Percentiles rank a stretch among this genome's conserved stretches.
Conservation (phyloP, 1,140 invertebrate genomes). For the Elysia chlorotica region DNA sequence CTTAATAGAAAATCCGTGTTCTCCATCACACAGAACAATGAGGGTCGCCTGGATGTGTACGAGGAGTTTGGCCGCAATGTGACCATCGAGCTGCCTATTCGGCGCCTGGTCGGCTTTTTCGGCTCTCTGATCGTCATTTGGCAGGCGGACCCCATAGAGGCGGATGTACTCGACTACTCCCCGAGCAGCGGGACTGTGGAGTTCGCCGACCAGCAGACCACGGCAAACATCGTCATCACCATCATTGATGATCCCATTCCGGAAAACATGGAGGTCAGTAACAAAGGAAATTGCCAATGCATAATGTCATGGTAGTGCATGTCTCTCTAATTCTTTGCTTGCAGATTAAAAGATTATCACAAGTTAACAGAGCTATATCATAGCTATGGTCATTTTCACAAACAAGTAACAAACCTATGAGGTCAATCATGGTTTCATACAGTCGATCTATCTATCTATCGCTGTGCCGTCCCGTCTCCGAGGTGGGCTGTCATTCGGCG, state of each 20-base stretch:
- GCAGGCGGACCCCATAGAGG: constrained; percentile 46
- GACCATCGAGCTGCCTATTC: constrained; percentile 40
- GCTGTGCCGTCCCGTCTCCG: too few species aligned
- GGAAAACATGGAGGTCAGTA: constrained; percentile 53
- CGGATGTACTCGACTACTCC: constrained; percentile 42
- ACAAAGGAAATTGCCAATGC: too few species aligned
- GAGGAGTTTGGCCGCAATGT: constrained; percentile 49
- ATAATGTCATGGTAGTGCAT: too few species aligned
- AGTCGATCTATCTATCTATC: too few species aligned
- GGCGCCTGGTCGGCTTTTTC: constrained; percentile 42
- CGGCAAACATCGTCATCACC: constrained; percentile 43
- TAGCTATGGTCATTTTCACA: too few species aligned
- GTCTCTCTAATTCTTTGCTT: too few species aligned
- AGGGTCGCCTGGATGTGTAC: constrained; percentile 53
- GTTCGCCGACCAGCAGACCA: constrained; percentile 41
- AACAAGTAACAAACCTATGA: too few species aligned
- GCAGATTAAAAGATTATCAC: too few species aligned
- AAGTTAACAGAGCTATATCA: too few species aligned
- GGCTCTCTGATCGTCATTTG: constrained; percentile 51
- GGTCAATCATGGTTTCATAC: too few species aligned
- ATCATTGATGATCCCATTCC: constrained; percentile 51
- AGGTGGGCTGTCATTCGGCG: too few species aligned
- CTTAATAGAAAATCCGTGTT: too few species aligned
- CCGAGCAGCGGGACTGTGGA: constrained; percentile 48
- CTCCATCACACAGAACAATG: constrained; percentile 58